Conservation (phyloP, 2,797 vertebrate species). For the Alcedo atthis region DNA sequence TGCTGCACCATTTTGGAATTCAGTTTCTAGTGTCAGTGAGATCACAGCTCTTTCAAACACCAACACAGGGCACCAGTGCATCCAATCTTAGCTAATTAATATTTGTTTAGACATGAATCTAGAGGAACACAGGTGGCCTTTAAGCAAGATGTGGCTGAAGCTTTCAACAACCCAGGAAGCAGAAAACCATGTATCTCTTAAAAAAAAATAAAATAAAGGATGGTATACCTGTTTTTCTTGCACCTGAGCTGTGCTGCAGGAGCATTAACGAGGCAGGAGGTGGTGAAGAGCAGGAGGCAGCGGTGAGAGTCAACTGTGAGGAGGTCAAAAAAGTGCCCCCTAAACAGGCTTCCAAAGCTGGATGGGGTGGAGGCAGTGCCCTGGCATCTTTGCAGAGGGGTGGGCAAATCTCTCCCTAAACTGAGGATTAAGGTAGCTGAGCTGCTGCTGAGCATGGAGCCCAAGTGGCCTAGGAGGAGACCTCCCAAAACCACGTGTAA, state of each 20-base stretch:
- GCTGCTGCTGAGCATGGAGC: not conserved
- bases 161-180: not conserved
- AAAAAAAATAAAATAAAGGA: not conserved
- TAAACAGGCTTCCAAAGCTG: not conserved
- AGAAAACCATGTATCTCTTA: not conserved
- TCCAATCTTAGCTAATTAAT: not conserved
- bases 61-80: not conserved
- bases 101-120: not conserved
- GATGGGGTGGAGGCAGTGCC: fast-evolving
- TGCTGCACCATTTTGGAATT: not conserved
- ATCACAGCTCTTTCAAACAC: not conserved
- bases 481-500: fast-evolving
- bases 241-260: not conserved
- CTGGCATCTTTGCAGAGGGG: fast-evolving
- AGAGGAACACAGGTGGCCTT: not conserved
- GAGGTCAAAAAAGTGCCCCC: not conserved
- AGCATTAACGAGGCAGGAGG: not conserved
- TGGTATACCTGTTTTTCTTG: not conserved
- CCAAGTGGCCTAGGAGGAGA: too few relatives aligned
- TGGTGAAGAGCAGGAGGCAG: not conserved
- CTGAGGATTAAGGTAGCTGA: not conserved
- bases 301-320: not conserved
- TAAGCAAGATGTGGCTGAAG: not conserved
- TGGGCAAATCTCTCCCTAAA: not conserved
- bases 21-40: not conserved